A percentile compares a stretch with the other conserved stretches of the same genome.
Conservation (phyloP, 1,140 invertebrate species). For the Pseudachorutes palmiensis region DNA sequence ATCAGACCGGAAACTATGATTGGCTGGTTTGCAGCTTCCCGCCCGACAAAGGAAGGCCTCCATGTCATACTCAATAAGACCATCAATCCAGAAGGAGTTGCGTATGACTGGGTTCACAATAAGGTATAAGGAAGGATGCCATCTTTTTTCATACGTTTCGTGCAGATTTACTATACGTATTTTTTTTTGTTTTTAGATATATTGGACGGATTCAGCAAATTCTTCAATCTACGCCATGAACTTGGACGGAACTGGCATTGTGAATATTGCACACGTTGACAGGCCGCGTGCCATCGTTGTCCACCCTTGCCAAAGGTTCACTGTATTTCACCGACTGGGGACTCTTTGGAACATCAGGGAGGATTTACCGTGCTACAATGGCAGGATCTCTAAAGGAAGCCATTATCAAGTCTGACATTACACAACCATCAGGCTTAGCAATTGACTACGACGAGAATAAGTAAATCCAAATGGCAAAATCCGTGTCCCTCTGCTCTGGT, state of each 20-base stretch:
- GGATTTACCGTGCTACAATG: constrained; percentile 93
- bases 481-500: not conserved
- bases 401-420: constrained; percentile 81
- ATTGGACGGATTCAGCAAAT: constrained; percentile 93
- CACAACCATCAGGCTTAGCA: constrained; percentile 89
- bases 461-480: constrained; percentile 34
- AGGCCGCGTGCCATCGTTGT: constrained; percentile 89
- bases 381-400: constrained; percentile 85
- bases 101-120: constrained; percentile 93
- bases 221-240: constrained; percentile 94
- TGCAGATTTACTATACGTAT: not conserved
- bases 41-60: constrained; percentile 54
- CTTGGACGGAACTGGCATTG: constrained; percentile 72
- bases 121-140: constrained; percentile 46
- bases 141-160: not conserved
- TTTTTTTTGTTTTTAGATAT: constrained; percentile 51
- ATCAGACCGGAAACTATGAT: constrained; percentile 83
- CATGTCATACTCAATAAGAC: constrained; percentile 67
- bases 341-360: constrained; percentile 79
- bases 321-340: constrained; percentile 92
- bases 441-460: constrained; percentile 93
- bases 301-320: constrained; percentile 80
- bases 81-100: constrained; percentile 90
- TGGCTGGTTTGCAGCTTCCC: constrained; percentile 62
- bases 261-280: constrained; percentile 88